Base-by-base conservation (phyloP, 1,140 invertebrate genomes). In the Drosophila kurseongensis region DNA sequence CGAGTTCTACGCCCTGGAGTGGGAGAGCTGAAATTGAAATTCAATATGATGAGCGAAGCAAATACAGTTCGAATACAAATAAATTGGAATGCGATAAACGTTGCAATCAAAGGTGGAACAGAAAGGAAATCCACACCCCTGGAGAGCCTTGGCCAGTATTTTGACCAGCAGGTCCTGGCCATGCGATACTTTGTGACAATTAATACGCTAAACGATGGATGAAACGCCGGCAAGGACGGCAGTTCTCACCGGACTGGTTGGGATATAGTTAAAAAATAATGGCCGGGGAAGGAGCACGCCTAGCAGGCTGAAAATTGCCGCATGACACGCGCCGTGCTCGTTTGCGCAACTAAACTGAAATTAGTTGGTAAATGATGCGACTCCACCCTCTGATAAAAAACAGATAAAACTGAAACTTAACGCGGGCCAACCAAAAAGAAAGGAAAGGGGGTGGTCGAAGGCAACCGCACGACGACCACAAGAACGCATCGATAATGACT, bases 281-380 rank as follows among this genome's bases (percentile, higher is more conserved):
- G 66, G 60, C 51, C 47, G 38, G 23, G 52, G 72, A 56, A 60
- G 59, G 42, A 72, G 78, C 74, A 75, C 65, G 65, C 61, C 65
- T 68, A 36, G 65, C 51, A 65, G 80, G 80, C 75, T 62, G 72
- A 72, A 89, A 89, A 89, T 89, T 89, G 84, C 80, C 80, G 52
- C 60, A 80, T 80, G 84, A 89, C 84, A 89, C 84, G 84, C 84
- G 84, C 71, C 80, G 80, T 51, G 80, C 50, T 88, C 83, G 83
- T 86, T 86, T 86, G 75, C 55, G 78, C 83, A 86, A 88, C 83
- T 86, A 89, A 89, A 80, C 84, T 89, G 84, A 89, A 89, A 89
- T 89, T 89, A 89, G 84, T 80, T 89, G 55, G 85, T 76, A 80
- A 89, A 85, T 77, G 76, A 83, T 82, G 58, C 55, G 48, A 55